Percentiles rank a stretch among this genome's conserved stretches.
Conservation (phyloP, 2,888 invertebrate genomes). For the Temnothorax ravouxi region DNA sequence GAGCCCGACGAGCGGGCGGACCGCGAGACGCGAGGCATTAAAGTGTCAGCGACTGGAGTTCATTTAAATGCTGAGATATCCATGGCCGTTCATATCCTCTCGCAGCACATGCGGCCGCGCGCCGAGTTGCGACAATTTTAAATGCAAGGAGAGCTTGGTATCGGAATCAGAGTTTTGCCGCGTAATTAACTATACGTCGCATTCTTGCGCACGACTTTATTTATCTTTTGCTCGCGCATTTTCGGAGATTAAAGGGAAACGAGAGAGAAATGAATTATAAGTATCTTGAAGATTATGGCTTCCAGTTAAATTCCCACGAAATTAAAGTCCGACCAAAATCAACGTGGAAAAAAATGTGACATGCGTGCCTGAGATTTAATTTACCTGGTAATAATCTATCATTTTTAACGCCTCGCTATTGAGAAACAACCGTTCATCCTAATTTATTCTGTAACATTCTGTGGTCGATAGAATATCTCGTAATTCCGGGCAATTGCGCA, state of each 20-base stretch:
- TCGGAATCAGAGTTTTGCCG: constrained; percentile 26
- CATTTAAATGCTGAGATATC: constrained; percentile 75
- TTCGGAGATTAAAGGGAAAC: neutral
- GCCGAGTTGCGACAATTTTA: constrained; percentile 58
- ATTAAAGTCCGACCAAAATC: neutral
- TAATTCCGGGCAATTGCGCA: constrained; percentile 21
- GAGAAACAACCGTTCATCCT: constrained; percentile 12
- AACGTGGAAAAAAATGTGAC: no score
- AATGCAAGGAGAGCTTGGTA: constrained; percentile 31
- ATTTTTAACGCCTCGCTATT: neutral
- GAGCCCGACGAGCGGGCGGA: constrained; percentile 13
- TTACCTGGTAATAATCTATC: neutral
- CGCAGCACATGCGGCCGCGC: constrained; percentile 32
- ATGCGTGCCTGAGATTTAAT: neutral
- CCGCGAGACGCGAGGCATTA: constrained; percentile 71
- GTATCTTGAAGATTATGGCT: neutral
- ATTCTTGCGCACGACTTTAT: constrained; percentile 57
- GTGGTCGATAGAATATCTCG: constrained; percentile 9
- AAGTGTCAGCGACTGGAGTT: constrained; percentile 75
- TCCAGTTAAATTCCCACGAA: neutral
- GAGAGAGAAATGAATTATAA: neutral
- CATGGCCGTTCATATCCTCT: constrained; percentile 43
- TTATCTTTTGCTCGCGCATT: constrained; percentile 39
- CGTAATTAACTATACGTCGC: neutral
- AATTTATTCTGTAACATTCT: neutral